Evolutionary conservation across 2,113 vertebrate genomes (phyloP).

Genomic region (Asarcornis scutulata): DNA sequence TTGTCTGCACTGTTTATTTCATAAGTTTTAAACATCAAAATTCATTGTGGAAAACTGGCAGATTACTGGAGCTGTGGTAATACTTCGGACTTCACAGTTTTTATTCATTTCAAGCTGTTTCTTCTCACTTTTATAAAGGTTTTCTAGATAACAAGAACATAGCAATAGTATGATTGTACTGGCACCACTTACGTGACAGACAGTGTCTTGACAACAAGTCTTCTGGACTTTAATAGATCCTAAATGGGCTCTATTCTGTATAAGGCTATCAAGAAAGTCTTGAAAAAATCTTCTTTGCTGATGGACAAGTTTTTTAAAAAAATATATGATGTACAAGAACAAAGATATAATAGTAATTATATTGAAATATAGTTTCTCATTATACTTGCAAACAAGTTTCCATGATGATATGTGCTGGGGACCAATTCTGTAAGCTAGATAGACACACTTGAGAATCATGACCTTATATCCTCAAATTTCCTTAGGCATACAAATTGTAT

Average conservation of each 20-base stretch:
- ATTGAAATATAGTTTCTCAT: not conserved
- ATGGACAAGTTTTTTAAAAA: not conserved
- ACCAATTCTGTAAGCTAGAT: not conserved
- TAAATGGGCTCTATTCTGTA: not conserved
- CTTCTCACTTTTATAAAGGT: not conserved
- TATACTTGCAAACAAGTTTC: not conserved
- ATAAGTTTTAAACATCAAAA: not conserved
- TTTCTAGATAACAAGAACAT: not conserved
- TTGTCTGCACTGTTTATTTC: slow-evolving; percentile 5
- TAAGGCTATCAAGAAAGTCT: not conserved
- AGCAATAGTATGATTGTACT: not conserved
- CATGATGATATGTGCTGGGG: not conserved
- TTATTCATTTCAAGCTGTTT: not conserved
- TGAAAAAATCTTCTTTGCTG: not conserved
- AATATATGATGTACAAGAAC: not conserved
- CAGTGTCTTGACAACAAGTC: not conserved
- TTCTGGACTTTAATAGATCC: not conserved
- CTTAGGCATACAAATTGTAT: not conserved
- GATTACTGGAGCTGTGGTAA: not conserved
- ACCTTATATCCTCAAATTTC: not conserved
- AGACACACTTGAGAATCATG: not conserved
- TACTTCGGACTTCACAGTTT: not conserved
- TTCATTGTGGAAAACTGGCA: not conserved
- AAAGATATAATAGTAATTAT: not conserved
- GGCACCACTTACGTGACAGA: not conserved